Conservation (phyloP, 2,797 vertebrate species). For the Pipistrellus pygmaeus region DNA sequence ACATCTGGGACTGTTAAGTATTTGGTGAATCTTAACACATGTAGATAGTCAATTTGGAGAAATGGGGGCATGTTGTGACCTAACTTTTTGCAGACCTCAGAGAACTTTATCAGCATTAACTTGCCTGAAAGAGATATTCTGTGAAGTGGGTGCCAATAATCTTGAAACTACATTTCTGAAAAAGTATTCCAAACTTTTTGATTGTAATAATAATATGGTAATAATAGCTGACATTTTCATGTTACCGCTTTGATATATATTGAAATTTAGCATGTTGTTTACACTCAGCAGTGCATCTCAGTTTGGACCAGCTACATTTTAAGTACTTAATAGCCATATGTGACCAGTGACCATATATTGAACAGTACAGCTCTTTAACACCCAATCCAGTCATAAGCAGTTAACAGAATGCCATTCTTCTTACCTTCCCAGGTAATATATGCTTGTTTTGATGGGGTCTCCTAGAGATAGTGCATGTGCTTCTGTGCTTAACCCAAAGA, state of each 20-base stretch:
- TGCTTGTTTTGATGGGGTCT: neutral
- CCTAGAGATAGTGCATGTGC: neutral
- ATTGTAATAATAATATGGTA: neutral
- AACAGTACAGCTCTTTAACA: neutral
- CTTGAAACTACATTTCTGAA: slow-evolving; percentile 1
- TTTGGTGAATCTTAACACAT: neutral
- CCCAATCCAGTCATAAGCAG: neutral
- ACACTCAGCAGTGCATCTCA: neutral
- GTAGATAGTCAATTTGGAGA: neutral
- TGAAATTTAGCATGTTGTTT: neutral
- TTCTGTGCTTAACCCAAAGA: slow-evolving; percentile 14
- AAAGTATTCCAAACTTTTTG: neutral
- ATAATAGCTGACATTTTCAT: neutral
- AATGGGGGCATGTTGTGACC: neutral
- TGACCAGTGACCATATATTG: neutral
- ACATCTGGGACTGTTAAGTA: slow-evolving; percentile 24
- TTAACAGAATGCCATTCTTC: neutral
- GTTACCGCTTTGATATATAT: neutral
- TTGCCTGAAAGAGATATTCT: neutral
- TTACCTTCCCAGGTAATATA: neutral
- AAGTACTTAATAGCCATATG: neutral
- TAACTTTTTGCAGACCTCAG: neutral
- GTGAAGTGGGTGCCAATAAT: neutral
- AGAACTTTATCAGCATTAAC: neutral
- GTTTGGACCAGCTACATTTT: neutral